These are phyloP conservation scores for Salarias fasciatus DNA, from an alignment of 2,797 vertebrate genomes.

Conservation along the genomic window DNA sequence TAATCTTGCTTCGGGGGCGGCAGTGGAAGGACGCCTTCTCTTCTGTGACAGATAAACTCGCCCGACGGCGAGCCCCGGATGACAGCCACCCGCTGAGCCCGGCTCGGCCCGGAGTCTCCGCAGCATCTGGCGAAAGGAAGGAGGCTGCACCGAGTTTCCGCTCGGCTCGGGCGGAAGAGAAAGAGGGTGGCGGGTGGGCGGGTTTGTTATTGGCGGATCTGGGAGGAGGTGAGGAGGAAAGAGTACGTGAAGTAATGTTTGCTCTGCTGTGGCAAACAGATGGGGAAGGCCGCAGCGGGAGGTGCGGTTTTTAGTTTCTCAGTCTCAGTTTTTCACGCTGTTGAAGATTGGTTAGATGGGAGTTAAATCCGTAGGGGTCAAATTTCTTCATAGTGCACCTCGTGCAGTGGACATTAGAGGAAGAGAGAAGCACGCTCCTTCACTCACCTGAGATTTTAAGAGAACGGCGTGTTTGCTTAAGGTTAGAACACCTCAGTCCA, in stretches of 20 bases:
- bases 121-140: conserved; percentile 36
- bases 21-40: conserved; percentile 60
- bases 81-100: conserved; percentile 54
- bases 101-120: conserved; percentile 23
- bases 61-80: conserved; percentile 52
- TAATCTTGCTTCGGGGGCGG: conserved; percentile 71
- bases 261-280: conserved; percentile 43
- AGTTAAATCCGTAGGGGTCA: conserved; percentile 16
- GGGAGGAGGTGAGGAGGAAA: conserved; percentile 28
- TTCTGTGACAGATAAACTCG: conserved; percentile 72
- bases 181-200: conserved; percentile 1
- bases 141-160: conserved; percentile 27
- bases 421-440: not conserved
- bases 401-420: conserved; percentile 24
- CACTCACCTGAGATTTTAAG: no score
- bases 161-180: conserved; percentile 8
- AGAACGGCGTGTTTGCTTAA: no score
- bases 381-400: conserved; percentile 21
- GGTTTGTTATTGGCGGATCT: conserved; percentile 17
- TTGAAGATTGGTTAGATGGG: conserved; percentile 26
- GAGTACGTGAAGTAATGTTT: conserved; percentile 22
- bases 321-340: not conserved
- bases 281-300: conserved; percentile 35
- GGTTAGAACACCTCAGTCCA: no score
- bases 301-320: conserved; percentile 32